A percentile compares a stretch with the other conserved stretches of the same genome.
phyloP scores from a whole-genome alignment of 1,140 invertebrate genomes.

The Psilanteris sp. region DNA sequence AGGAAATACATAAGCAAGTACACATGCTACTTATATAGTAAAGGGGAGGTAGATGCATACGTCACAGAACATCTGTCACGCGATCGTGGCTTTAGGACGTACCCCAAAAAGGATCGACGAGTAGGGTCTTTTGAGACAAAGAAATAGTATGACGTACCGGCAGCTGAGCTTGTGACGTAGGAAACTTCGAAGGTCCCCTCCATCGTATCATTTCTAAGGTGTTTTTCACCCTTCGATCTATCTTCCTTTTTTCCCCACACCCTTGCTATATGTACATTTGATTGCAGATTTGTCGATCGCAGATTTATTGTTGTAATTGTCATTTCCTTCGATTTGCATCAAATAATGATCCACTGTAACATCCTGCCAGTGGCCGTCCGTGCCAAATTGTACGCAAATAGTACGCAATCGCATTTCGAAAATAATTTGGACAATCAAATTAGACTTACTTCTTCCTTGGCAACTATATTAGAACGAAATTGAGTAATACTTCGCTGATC shows the following conservation, averaged over 20 bases:
- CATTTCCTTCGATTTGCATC: slow-evolving; percentile 53
- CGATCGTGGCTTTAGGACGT: slow-evolving; percentile 70
- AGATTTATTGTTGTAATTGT: slow-evolving; percentile 62
- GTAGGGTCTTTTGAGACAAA: slow-evolving; percentile 79
- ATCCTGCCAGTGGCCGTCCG: slow-evolving; percentile 6
- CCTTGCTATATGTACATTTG: slow-evolving; percentile 52
- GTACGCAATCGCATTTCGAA: no score
- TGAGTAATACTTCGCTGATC: no score
- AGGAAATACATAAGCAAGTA: slow-evolving; percentile 69
- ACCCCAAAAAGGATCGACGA: slow-evolving; percentile 67
- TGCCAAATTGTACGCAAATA: slow-evolving; percentile 8
- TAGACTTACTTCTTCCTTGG: no score
- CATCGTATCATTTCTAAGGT: slow-evolving; percentile 58
- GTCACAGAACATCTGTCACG: slow-evolving; percentile 79
- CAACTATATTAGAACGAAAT: no score
- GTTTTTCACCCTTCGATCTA: slow-evolving; percentile 61
- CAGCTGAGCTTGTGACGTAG: slow-evolving; percentile 78
- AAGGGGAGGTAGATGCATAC: slow-evolving; percentile 63
- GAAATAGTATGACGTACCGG: slow-evolving; percentile 78
- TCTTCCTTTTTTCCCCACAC: slow-evolving; percentile 53
- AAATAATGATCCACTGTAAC: slow-evolving; percentile 24
- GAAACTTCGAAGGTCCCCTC: slow-evolving; percentile 65
- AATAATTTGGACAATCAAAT: no score
- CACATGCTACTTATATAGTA: slow-evolving; percentile 58
- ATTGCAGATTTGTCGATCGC: slow-evolving; percentile 55